A percentile compares a stretch with the other conserved stretches of the same genome.
Evolutionary conservation across 2,797 vertebrate species (phyloP).

Genomic region (Pangasius sanitwongsei): DNA sequence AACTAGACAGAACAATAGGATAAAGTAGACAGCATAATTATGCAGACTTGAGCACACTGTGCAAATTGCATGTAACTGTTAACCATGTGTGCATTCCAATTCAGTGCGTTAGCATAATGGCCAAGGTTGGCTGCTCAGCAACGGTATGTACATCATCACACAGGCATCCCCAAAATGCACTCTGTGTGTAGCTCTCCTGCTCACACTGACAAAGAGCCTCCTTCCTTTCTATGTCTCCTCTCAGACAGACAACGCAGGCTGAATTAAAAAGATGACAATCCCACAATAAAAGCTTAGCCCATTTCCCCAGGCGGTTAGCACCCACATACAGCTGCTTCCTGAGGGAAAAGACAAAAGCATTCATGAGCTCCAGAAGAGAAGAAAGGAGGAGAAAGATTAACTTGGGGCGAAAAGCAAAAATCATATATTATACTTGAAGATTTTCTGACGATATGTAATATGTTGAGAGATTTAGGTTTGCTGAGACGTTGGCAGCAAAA

Average conservation of each 20-base stretch:
- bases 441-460: neutral
- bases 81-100: conserved; percentile 29
- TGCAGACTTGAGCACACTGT: neutral
- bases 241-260: conserved; percentile 63
- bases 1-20: conserved; percentile 27
- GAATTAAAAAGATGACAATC: conserved; percentile 64
- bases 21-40: conserved; percentile 4
- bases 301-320: conserved; percentile 70
- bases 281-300: conserved; percentile 66
- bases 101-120: conserved; percentile 14
- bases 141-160: neutral
- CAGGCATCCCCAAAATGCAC: conserved; percentile 1
- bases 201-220: neutral
- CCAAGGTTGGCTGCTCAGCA: neutral
- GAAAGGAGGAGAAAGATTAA: conserved; percentile 10
- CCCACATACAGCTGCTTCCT: conserved; percentile 26
- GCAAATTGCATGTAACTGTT: conserved; percentile 7
- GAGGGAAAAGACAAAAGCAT: conserved; percentile 7
- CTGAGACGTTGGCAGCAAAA: neutral
- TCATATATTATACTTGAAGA: neutral
- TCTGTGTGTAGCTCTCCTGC: neutral
- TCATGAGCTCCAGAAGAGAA: neutral
- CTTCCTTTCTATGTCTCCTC: conserved; percentile 61
- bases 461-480: neutral
- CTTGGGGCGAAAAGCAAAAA: neutral